Evolutionary conservation across 92 coral and sea anemone genomes (phyloP).

Genomic region (Zoanthus sansibaricus): DNA sequence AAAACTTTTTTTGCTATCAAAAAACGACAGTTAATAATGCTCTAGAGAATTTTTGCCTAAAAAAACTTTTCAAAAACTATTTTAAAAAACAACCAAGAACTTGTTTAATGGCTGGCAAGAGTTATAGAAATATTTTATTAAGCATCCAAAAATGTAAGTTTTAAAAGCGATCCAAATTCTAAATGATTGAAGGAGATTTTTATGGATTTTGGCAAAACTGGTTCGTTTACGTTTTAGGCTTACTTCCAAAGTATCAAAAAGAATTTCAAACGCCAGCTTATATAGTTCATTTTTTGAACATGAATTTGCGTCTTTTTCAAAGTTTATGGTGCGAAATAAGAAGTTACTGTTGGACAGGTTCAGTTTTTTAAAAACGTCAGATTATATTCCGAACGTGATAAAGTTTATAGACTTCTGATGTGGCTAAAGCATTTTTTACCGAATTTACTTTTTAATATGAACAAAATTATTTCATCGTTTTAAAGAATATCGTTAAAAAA

Average conservation of each 20-base stretch:
- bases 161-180: background rate
- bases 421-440: too few species aligned
- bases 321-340: background rate
- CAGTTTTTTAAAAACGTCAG: background rate
- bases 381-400: too few species aligned
- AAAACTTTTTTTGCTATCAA: background rate
- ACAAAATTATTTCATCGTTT: background rate
- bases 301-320: background rate
- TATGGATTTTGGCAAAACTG: conserved; percentile 3
- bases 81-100: background rate
- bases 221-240: conserved; percentile 5
- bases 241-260: background rate
- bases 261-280: background rate
- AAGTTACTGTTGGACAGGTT: background rate
- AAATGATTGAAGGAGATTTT: background rate
- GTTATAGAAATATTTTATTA: background rate
- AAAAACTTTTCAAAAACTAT: background rate
- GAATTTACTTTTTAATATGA: background rate
- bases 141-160: background rate
- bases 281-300: background rate
- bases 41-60: background rate
- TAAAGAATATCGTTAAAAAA: too few species aligned
- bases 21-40: background rate
- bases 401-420: too few species aligned
- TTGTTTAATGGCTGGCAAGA: background rate